Conservation (phyloP, 2,113 vertebrate genomes). For the Oenanthe oenanthe region DNA sequence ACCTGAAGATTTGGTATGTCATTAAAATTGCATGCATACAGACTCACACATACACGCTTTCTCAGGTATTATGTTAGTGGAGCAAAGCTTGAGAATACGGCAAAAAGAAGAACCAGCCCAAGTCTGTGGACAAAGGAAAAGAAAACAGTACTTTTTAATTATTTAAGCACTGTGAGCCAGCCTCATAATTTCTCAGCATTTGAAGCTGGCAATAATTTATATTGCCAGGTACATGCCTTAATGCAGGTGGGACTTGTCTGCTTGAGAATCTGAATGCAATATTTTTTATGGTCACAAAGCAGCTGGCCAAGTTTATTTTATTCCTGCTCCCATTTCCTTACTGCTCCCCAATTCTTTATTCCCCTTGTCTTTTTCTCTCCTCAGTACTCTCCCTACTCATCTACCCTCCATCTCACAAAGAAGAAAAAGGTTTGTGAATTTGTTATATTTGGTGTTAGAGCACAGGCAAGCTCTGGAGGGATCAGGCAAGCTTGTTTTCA, state of each 20-base stretch:
- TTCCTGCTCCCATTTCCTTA: neutral
- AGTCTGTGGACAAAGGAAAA: constrained; percentile 10
- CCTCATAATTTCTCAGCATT: neutral
- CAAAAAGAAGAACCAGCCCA: neutral
- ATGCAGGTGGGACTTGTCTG: neutral
- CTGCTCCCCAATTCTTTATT: neutral
- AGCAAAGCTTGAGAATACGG: neutral
- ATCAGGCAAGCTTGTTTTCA: neutral
- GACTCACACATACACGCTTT: neutral
- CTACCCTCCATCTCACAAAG: neutral
- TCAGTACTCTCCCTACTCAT: neutral
- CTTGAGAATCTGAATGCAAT: constrained; percentile 8
- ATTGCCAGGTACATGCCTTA: neutral
- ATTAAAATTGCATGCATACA: neutral
- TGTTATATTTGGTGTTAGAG: neutral
- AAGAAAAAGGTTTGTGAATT: neutral
- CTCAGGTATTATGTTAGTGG: neutral
- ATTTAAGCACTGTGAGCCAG: neutral
- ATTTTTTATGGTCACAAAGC: constrained; percentile 1
- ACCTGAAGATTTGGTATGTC: neutral
- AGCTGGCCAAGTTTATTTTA: neutral
- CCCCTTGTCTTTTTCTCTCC: neutral
- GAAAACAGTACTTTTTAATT: neutral
- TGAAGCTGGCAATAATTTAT: constrained; percentile 15
- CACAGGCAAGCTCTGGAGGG: neutral